phyloP scores from a whole-genome alignment of 2,888 invertebrate species.

The Mythimna pallens region DNA sequence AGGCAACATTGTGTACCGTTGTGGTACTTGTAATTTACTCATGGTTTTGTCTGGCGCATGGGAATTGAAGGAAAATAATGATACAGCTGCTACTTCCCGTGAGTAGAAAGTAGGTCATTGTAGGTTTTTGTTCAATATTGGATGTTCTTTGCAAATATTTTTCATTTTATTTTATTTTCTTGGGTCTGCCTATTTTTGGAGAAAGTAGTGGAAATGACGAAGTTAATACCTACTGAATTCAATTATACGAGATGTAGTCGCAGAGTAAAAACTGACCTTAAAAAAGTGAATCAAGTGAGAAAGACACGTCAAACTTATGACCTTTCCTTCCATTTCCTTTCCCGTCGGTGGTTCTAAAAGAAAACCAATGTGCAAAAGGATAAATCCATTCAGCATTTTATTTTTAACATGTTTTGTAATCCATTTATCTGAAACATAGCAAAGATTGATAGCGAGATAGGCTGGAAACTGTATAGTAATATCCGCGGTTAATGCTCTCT shows the following conservation, averaged over 20 bases:
- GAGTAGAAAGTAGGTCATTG: conserved; percentile 52
- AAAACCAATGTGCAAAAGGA: not conserved
- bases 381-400: not conserved
- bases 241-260: not conserved
- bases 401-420: not conserved
- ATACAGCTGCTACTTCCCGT: conserved; percentile 49
- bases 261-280: not conserved
- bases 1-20: conserved; percentile 47
- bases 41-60: conserved; percentile 46
- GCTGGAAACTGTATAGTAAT: not conserved
- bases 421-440: too few species aligned
- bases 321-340: too few species aligned
- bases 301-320: too few species aligned
- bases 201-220: not conserved
- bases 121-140: conserved; percentile 31
- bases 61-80: conserved; percentile 62
- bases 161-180: not conserved
- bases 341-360: too few species aligned
- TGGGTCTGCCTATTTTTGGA: not conserved
- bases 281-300: too few species aligned
- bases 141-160: not conserved
- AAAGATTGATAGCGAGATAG: not conserved
- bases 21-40: conserved; percentile 57
- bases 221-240: not conserved
- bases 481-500: too few species aligned